phyloP scores from a whole-genome alignment of 1,140 invertebrate genomes.

The Hycleus cichorii region DNA sequence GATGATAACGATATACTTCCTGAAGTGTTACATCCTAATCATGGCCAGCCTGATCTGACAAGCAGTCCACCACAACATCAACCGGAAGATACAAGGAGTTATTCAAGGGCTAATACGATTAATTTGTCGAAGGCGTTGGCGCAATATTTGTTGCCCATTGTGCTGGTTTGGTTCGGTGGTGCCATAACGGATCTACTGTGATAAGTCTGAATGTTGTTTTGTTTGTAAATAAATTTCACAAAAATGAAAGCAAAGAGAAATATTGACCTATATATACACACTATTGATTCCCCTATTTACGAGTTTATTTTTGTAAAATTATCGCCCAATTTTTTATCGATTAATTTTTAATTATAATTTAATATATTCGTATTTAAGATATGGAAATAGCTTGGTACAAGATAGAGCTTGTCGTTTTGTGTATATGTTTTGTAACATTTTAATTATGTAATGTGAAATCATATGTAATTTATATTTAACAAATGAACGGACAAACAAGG shows the following conservation, averaged over 20 bases:
- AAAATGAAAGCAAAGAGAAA: background rate
- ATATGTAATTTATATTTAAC: constrained; percentile 12
- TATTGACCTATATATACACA: too few relatives aligned
- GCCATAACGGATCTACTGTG: constrained; percentile 74
- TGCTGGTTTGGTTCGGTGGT: constrained; percentile 75
- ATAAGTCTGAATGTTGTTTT: constrained; percentile 38
- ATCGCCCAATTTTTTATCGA: too few relatives aligned
- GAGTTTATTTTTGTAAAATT: too few relatives aligned
- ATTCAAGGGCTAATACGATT: constrained; percentile 16
- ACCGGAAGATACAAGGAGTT: background rate
- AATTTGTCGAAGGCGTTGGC: constrained; percentile 55
- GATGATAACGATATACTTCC: background rate
- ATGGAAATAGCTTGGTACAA: too few relatives aligned
- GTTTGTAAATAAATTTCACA: background rate
- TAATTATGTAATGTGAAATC: constrained; percentile 7
- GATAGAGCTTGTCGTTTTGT: constrained; percentile 11
- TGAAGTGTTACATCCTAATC: constrained; percentile 15
- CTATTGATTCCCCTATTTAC: too few relatives aligned
- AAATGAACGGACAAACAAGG: constrained; percentile 1
- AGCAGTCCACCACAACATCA: background rate
- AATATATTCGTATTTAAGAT: too few relatives aligned
- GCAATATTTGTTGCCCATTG: constrained; percentile 68
- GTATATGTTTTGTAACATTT: constrained; percentile 26
- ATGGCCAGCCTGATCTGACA: constrained; percentile 20
- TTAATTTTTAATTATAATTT: too few relatives aligned